Base-by-base conservation (phyloP, 2,888 invertebrate species). In the Arenicola marina region DNA sequence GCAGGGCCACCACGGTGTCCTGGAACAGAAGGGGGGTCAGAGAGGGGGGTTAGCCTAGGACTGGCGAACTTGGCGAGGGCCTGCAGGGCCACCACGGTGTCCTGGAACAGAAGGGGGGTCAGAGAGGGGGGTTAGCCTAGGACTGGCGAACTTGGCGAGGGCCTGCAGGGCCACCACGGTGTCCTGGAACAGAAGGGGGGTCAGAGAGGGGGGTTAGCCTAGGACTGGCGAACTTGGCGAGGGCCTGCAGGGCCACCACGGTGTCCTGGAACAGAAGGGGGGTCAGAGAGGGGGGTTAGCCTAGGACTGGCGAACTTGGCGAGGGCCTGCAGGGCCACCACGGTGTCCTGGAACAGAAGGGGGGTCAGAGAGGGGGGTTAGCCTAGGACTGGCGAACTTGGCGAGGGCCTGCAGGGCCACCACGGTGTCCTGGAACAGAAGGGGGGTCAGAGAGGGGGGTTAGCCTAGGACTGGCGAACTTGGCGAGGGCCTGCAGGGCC, bases 311-410 rank as follows among this genome's bases (percentile, higher is more conserved):
- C 68, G 68, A 71, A 79, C 54, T 74, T 67, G 1, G 82, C 77
- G 53, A 84, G 66, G 4, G 83, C 82, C 63, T 83, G 78, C 33
- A 84, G 74, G 4, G 80, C 84, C 24, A 84, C 71, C 11, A 84
- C 83, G 4, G 84, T 84, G 65, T 84, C 83, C 82, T 82, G 74
- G n/a, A n/a, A n/a, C n/a, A n/a, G n/a, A n/a, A n/a, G n/a, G n/a
- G n/a, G n/a, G n/a, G n/a, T n/a, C n/a, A n/a, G n/a, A n/a, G n/a
- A n/a, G n/a, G n/a, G n/a, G n/a, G n/a, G n/a, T n/a, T n/a, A n/a
- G n/a, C n/a, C n/a, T n/a, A 26, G 71, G 45, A 2, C 69, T 64
- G 1, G 78, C 68, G 68, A 71, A 79, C 54, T 74, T 67, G 1
- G 82, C 77, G 53, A 84, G 66, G 4, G 83, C 82, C 63, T 83